phyloP scores from a whole-genome alignment of 2,113 vertebrate species.

The Colistium nudipinnis region DNA sequence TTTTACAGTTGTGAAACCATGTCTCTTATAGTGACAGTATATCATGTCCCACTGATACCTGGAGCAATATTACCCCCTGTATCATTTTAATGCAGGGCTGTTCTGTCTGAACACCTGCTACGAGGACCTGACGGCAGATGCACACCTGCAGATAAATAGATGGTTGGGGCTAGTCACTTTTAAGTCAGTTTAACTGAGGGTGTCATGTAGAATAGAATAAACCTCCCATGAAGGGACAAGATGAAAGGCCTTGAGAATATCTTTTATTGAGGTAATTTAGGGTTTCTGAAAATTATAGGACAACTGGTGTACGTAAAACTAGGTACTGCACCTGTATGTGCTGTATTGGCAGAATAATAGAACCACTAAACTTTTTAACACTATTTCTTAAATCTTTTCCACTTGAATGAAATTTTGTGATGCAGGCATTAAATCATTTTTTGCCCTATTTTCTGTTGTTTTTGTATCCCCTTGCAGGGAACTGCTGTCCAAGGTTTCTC shows the following conservation, averaged over 20 bases:
- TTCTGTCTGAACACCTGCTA: not conserved
- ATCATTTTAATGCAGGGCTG: not conserved
- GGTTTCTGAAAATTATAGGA: slow-evolving; percentile 56
- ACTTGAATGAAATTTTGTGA: slow-evolving; percentile 4
- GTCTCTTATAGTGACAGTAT: not conserved
- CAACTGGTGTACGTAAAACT: slow-evolving; percentile 22
- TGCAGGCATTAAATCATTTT: no score
- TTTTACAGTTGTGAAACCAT: not conserved
- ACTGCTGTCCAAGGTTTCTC: slow-evolving; percentile 53
- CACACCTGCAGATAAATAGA: slow-evolving; percentile 44
- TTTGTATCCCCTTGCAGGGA: slow-evolving; percentile 17
- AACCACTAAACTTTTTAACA: slow-evolving; percentile 12
- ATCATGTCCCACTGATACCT: slow-evolving; percentile 3
- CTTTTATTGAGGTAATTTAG: slow-evolving; percentile 49
- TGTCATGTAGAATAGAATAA: slow-evolving; percentile 20
- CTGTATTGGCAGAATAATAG: slow-evolving; percentile 14
- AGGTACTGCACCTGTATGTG: slow-evolving; percentile 30
- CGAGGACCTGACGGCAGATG: slow-evolving; percentile 4
- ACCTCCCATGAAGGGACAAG: slow-evolving; percentile 22
- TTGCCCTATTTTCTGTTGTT: no score
- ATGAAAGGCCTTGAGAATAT: slow-evolving; percentile 46
- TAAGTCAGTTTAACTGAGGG: slow-evolving; percentile 33
- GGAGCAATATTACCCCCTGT: not conserved
- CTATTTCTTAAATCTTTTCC: slow-evolving; percentile 6
- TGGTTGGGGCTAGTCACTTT: slow-evolving; percentile 19